Evolutionary conservation across 2,888 invertebrate species (phyloP).

Genomic region (Rhagium mordax): DNA sequence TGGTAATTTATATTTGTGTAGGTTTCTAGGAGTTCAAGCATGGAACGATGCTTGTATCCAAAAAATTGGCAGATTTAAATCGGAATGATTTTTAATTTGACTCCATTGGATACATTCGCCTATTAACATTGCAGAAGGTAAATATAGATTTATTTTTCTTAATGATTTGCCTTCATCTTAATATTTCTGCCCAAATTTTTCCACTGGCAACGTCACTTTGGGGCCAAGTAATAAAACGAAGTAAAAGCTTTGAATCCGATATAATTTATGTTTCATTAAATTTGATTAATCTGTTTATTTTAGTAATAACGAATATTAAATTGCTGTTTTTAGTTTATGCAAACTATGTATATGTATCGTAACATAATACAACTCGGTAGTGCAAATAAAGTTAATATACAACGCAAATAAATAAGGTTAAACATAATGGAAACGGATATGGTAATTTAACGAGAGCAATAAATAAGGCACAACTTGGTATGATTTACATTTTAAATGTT

Average conservation of each 20-base stretch:
- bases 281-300: background rate
- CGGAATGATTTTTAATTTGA: too few species aligned
- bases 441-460: constrained; percentile 27
- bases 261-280: background rate
- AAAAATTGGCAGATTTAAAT: too few species aligned
- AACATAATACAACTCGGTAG: background rate
- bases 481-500: constrained; percentile 32
- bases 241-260: background rate
- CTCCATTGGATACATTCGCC: too few species aligned
- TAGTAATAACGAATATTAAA: background rate
- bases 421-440: constrained; percentile 28
- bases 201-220: too few species aligned
- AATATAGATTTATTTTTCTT: too few species aligned
- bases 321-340: background rate
- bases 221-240: background rate
- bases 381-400: constrained; percentile 14
- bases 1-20: background rate
- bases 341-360: background rate
- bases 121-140: too few species aligned
- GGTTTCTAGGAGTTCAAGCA: background rate
- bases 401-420: background rate
- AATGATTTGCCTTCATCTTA: too few species aligned
- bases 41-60: too few species aligned
- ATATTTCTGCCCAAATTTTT: too few species aligned
- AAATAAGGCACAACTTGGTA: constrained; percentile 17